Evolutionary conservation across 2,888 invertebrate species (phyloP).

Genomic region (Tenthredo mesomela): DNA sequence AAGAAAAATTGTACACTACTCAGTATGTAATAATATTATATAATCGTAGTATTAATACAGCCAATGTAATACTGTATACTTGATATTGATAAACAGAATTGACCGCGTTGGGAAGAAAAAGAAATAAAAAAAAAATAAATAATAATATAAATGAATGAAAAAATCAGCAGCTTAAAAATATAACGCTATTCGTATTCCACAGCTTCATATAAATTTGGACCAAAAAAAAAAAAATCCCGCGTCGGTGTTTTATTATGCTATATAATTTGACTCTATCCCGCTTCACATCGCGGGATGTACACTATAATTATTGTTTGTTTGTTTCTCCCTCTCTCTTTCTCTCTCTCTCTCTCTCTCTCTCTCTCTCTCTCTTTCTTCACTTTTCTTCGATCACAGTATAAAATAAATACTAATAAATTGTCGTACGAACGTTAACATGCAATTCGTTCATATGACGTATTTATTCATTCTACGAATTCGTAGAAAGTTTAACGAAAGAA

Average conservation of each 20-base stretch:
- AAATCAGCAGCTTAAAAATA: background rate
- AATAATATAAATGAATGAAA: background rate
- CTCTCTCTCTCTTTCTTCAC: background rate
- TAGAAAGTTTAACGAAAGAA: background rate
- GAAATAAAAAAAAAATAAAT: too few species aligned
- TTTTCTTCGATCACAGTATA: conserved; percentile 6
- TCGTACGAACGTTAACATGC: conserved; percentile 1
- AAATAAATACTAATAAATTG: conserved; percentile 34
- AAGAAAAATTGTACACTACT: too few species aligned
- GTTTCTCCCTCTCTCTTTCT: background rate
- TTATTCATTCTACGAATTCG: background rate
- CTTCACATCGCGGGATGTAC: background rate
- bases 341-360: background rate
- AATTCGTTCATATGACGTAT: background rate
- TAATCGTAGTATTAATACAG: too few species aligned
- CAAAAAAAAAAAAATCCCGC: background rate
- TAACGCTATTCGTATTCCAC: conserved; percentile 4
- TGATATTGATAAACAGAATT: conserved; percentile 17
- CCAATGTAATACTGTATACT: conserved; percentile 32
- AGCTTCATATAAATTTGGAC: background rate
- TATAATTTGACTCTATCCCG: conserved; percentile 8
- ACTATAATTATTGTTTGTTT: background rate
- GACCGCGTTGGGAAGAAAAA: background rate
- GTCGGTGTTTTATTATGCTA: conserved; percentile 18
- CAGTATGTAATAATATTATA: too few species aligned